Evolutionary conservation across 2,797 vertebrate species (phyloP).

Genomic region (Hylomyscus alleni): DNA sequence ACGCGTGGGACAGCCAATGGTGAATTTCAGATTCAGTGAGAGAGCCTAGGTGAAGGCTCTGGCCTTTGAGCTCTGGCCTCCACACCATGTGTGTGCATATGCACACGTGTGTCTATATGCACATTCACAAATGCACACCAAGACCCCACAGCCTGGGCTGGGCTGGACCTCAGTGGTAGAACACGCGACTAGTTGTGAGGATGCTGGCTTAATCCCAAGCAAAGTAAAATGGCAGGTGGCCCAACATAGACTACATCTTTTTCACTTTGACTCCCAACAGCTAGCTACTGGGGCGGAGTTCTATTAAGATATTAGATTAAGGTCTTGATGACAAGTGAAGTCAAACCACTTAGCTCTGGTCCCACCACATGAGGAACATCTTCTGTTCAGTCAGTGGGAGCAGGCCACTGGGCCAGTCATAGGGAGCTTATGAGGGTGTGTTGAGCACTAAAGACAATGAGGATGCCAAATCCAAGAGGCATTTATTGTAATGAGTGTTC

Average conservation of each 20-base stretch:
- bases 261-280: background rate
- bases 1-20: background rate
- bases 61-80: background rate
- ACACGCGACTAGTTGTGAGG: background rate
- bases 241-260: background rate
- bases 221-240: background rate
- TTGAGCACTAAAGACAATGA: conserved; percentile 26
- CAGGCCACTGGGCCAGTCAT: background rate
- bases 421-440: conserved; percentile 58
- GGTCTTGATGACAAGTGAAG: conserved; percentile 31
- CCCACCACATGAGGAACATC: background rate
- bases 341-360: conserved; percentile 33
- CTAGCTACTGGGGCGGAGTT: background rate
- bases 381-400: background rate
- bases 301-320: conserved; percentile 42
- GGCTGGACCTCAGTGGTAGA: background rate
- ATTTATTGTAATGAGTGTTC: conserved; percentile 71
- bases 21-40: background rate
- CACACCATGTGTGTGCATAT: background rate
- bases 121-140: background rate
- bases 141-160: background rate
- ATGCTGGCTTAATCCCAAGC: background rate
- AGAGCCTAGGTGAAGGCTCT: background rate
- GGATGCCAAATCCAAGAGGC: conserved; percentile 66
- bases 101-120: background rate